Conservation (phyloP, 2,797 vertebrate species). For the Anguilla marmorata region DNA sequence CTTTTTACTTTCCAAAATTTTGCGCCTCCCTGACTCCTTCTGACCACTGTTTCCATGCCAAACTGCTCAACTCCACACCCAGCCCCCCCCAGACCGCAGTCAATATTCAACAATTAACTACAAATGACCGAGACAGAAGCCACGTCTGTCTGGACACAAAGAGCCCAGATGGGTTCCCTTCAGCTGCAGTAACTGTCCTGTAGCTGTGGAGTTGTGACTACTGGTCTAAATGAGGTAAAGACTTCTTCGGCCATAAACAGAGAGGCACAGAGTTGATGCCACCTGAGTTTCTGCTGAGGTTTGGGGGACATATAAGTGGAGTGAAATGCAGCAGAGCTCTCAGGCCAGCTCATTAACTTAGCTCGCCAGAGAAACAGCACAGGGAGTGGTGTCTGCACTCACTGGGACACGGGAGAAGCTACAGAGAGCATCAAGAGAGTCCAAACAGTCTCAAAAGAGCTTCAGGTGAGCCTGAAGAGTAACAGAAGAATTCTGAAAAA, state of each 20-base stretch:
- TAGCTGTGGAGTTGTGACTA: neutral
- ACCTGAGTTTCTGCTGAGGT: constrained; percentile 43
- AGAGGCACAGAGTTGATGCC: constrained; percentile 37
- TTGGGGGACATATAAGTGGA: constrained; percentile 40
- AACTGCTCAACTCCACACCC: neutral
- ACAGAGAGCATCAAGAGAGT: neutral
- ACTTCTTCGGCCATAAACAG: constrained; percentile 48
- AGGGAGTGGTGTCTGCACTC: constrained; percentile 26
- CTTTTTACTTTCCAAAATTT: neutral
- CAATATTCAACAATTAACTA: neutral
- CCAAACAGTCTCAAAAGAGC: neutral
- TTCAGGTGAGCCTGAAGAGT: neutral
- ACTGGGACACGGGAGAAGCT: neutral
- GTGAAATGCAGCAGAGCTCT: constrained; percentile 32
- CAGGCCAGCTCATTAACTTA: constrained; percentile 48
- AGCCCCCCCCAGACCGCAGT: neutral
- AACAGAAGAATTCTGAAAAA: neutral
- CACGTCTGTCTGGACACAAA: neutral
- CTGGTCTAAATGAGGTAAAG: neutral
- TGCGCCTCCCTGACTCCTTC: neutral
- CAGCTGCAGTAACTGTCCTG: neutral
- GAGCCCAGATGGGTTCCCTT: neutral
- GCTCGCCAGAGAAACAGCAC: constrained; percentile 54
- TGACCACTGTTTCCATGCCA: neutral
- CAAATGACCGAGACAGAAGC: neutral